Evolutionary conservation across 2,113 vertebrate genomes (phyloP).

Genomic region (Aspidoscelis tigris): DNA sequence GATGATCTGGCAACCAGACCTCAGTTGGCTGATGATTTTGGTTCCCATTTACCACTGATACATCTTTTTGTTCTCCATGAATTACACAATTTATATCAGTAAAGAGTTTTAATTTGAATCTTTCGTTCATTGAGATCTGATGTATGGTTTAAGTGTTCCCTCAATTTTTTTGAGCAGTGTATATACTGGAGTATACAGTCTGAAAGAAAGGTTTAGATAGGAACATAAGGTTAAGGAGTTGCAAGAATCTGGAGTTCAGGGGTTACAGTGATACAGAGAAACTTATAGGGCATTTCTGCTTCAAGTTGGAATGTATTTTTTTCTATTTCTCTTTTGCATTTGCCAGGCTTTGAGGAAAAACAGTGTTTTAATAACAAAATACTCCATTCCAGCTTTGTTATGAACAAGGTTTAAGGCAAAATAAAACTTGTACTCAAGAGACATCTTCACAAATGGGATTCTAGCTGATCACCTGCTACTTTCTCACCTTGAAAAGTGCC

Average conservation of each 20-base stretch:
- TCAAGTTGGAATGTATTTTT: neutral
- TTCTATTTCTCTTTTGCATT: neutral
- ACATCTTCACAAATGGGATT: neutral
- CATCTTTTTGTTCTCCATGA: too few relatives aligned
- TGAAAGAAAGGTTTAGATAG: neutral
- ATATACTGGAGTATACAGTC: neutral
- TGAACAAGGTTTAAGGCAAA: neutral
- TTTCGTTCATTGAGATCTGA: too few relatives aligned
- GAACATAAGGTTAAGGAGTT: neutral
- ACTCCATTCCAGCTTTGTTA: neutral
- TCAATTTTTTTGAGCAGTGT: too few relatives aligned
- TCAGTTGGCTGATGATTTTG: too few relatives aligned
- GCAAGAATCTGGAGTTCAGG: neutral
- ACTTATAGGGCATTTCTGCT: neutral
- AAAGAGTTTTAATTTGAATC: too few relatives aligned
- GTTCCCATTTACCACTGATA: too few relatives aligned
- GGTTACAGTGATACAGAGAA: neutral
- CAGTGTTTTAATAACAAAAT: too few relatives aligned
- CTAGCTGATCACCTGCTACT: neutral
- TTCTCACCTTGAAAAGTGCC: neutral
- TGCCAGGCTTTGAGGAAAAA: too few relatives aligned
- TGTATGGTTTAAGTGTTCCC: too few relatives aligned
- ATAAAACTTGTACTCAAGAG: neutral
- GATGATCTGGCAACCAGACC: too few relatives aligned
- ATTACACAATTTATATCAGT: too few relatives aligned